A percentile compares a stretch with the other conserved stretches of the same genome.
Conservation (phyloP, 2,888 invertebrate genomes). For the Drosophila borealis region DNA sequence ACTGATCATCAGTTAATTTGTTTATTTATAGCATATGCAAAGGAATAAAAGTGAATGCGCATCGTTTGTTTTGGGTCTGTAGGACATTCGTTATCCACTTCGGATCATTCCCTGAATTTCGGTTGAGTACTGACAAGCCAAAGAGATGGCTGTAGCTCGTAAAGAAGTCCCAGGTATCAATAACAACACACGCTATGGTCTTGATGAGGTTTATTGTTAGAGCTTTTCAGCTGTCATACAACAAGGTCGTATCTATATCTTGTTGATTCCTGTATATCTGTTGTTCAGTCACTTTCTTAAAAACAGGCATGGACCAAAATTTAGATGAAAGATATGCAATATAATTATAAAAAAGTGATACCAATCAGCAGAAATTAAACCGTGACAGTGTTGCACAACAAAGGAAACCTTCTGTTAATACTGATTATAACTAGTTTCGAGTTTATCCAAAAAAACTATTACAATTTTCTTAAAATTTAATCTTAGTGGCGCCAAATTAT, state of each 20-base stretch:
- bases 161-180: constrained; percentile 2
- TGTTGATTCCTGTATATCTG: not conserved
- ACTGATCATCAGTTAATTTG: constrained; percentile 84
- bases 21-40: constrained; percentile 72
- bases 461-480: too few relatives aligned
- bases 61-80: constrained; percentile 81
- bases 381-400: constrained; percentile 14
- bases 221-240: not conserved
- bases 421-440: not conserved
- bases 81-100: constrained; percentile 80
- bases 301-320: not conserved
- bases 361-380: not conserved
- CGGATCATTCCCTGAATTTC: constrained; percentile 35
- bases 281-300: not conserved
- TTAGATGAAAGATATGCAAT: too few relatives aligned
- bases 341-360: too few relatives aligned
- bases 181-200: not conserved
- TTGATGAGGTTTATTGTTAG: constrained; percentile 41
- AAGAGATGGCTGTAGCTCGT: constrained; percentile 18
- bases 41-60: constrained; percentile 81
- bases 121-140: constrained; percentile 45
- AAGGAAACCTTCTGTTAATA: constrained; percentile 38
- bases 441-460: too few relatives aligned
- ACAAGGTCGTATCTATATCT: not conserved
- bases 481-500: too few relatives aligned